Evolutionary conservation across 2,113 vertebrate genomes (phyloP).

Genomic region (Daubentonia madagascariensis): DNA sequence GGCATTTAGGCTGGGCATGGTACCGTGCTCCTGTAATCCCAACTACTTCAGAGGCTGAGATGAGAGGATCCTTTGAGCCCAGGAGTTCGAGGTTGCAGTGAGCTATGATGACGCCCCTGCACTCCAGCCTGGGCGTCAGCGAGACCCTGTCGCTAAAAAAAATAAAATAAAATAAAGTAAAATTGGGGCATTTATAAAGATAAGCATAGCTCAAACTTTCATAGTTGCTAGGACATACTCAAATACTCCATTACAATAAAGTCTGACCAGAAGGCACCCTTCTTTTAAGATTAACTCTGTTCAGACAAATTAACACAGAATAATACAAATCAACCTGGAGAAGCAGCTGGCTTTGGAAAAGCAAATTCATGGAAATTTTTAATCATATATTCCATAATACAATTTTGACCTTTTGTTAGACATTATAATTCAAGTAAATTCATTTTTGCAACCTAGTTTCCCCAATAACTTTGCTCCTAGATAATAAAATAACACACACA

Average conservation of each 20-base stretch:
- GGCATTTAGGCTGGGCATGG: too few relatives aligned
- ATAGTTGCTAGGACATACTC: not conserved
- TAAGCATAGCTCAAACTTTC: not conserved
- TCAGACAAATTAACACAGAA: not conserved
- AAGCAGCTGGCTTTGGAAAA: not conserved
- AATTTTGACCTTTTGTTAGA: not conserved
- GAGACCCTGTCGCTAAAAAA: too few relatives aligned
- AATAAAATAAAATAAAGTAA: too few relatives aligned
- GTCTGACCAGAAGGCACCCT: not conserved
- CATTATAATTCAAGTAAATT: not conserved
- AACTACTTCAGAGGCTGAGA: too few relatives aligned
- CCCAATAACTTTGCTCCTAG: conserved; percentile 11
- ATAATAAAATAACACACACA: not conserved
- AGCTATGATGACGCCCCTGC: too few relatives aligned
- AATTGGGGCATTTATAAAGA: not conserved
- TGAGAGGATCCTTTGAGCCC: too few relatives aligned
- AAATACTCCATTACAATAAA: not conserved
- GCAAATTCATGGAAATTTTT: not conserved
- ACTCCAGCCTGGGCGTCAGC: too few relatives aligned
- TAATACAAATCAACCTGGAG: not conserved
- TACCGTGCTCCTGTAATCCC: too few relatives aligned
- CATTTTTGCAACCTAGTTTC: not conserved
- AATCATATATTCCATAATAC: not conserved
- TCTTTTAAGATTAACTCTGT: not conserved
- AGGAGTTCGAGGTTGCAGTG: too few relatives aligned